Conservation (phyloP, 2,888 invertebrate genomes). For the Hirtodrosophila trivittata region DNA sequence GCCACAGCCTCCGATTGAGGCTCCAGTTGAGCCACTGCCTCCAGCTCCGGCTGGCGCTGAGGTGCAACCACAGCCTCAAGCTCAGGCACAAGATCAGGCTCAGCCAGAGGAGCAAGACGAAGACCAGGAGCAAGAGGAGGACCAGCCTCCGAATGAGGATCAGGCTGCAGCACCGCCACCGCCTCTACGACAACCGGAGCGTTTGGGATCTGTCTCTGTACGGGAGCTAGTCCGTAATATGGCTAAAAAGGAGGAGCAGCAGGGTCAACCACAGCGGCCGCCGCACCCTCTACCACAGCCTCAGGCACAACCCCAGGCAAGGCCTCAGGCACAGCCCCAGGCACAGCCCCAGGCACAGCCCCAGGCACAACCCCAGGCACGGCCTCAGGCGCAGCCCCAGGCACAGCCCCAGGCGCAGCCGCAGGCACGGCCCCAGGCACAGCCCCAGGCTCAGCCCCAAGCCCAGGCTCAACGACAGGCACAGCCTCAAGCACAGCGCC, state of each 20-base stretch:
- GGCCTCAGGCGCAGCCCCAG: neutral
- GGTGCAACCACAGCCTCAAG: neutral
- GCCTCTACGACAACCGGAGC: conserved; percentile 7
- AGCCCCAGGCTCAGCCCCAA: conserved; percentile 75
- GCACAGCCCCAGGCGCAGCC: neutral
- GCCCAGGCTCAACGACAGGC: neutral
- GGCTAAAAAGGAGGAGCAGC: conserved; percentile 65
- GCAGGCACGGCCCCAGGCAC: neutral
- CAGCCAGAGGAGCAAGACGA: neutral
- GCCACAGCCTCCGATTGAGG: too few relatives aligned
- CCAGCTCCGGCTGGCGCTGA: neutral
- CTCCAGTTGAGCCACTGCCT: too few relatives aligned
- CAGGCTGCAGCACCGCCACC: too few relatives aligned
- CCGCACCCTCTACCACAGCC: neutral
- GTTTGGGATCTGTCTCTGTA: conserved; percentile 85
- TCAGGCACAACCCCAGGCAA: neutral
- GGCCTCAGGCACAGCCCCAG: too few relatives aligned
- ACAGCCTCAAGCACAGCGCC: conserved; percentile 5
- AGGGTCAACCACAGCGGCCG: neutral
- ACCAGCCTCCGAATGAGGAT: too few relatives aligned
- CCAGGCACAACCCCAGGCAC: neutral
- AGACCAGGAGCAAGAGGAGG: neutral
- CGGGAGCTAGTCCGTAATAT: conserved; percentile 90
- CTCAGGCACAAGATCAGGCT: conserved; percentile 1
- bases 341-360: neutral